Evolutionary conservation across 2,888 invertebrate species (phyloP).

Genomic region (Leucozona laternaria): DNA sequence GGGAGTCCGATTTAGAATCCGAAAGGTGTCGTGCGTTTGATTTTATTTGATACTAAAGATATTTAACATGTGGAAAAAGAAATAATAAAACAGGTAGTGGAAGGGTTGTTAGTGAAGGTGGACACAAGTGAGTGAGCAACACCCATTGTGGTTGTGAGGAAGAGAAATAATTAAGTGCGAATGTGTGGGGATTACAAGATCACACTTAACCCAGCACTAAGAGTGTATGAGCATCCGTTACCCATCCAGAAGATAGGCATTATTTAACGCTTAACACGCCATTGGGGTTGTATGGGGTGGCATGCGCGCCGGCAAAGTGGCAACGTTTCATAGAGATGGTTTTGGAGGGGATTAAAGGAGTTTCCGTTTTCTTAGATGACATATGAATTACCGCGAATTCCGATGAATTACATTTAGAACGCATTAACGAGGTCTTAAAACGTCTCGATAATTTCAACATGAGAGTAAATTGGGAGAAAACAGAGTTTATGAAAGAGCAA

Average conservation of each 20-base stretch:
- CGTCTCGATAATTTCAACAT: constrained; percentile 21
- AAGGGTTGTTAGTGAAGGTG: too few species aligned
- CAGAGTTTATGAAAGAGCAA: constrained; percentile 21
- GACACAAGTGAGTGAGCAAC: too few species aligned
- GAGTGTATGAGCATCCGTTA: constrained; percentile 8
- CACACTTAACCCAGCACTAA: not conserved
- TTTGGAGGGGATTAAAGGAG: too few species aligned
- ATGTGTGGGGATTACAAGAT: constrained; percentile 5
- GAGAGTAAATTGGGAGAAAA: constrained; percentile 5
- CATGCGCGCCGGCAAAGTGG: too few species aligned
- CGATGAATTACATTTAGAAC: constrained; percentile 19
- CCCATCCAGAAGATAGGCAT: constrained; percentile 6
- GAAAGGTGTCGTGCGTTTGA: too few species aligned
- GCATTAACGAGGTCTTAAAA: constrained; percentile 16
- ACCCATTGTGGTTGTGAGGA: too few species aligned
- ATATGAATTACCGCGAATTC: constrained; percentile 18
- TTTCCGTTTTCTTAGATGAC: not conserved
- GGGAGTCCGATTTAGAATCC: too few species aligned
- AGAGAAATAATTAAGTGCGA: too few species aligned
- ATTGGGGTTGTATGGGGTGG: not conserved
- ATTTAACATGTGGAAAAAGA: too few species aligned
- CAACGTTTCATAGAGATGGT: too few species aligned
- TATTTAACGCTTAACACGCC: not conserved
- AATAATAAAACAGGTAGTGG: too few species aligned
- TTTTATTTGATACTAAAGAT: too few species aligned